Evolutionary conservation across 2,113 vertebrate species (phyloP).

Genomic region (Glaucomys volans): DNA sequence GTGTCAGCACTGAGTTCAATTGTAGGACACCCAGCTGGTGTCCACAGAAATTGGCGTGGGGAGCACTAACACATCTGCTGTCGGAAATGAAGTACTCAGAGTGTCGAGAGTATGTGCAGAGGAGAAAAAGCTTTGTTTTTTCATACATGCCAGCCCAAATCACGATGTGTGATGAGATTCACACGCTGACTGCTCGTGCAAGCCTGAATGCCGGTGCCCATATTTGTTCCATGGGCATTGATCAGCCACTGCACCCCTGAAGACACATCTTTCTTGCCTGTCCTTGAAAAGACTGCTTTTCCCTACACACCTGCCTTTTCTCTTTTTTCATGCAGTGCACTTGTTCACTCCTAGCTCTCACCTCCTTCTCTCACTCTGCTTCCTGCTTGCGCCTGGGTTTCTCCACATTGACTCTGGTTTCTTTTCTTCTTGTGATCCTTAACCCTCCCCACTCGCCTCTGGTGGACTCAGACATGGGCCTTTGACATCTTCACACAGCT

Average conservation of each 20-base stretch:
- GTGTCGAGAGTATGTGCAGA: neutral
- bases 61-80: rapidly evolving
- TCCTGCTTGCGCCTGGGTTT: neutral
- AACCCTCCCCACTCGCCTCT: neutral
- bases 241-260: neutral
- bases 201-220: too few species aligned
- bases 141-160: too few species aligned
- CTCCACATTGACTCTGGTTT: neutral
- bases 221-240: rapidly evolving
- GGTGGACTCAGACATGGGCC: rapidly evolving
- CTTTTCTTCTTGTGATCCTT: neutral
- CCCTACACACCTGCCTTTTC: too few species aligned
- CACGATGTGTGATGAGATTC: neutral
- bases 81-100: neutral
- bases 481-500: neutral
- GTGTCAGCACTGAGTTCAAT: neutral
- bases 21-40: too few species aligned
- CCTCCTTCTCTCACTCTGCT: neutral
- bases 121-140: too few species aligned
- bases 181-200: rapidly evolving
- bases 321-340: too few species aligned
- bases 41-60: too few species aligned
- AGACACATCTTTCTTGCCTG: rapidly evolving
- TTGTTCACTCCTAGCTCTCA: neutral
- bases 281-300: neutral